Evolutionary conservation across 2,113 vertebrate genomes (phyloP).

Genomic region (Centropus bengalensis): DNA sequence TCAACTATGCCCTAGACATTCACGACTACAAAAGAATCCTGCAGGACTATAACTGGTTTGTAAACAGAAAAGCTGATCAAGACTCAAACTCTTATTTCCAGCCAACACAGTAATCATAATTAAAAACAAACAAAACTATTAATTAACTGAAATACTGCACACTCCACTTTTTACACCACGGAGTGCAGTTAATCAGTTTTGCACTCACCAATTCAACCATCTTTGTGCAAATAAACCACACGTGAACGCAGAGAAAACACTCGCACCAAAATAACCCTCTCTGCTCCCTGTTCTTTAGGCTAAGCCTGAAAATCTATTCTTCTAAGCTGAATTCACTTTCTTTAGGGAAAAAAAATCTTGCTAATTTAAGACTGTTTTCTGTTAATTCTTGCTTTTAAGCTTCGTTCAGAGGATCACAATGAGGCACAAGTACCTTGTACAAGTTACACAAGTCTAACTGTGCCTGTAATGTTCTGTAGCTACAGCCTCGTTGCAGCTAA

Average conservation of each 20-base stretch:
- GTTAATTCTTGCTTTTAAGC: neutral
- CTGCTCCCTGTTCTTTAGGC: neutral
- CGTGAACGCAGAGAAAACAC: neutral
- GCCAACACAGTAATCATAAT: neutral
- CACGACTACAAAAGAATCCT: neutral
- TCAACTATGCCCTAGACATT: neutral
- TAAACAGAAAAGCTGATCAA: neutral
- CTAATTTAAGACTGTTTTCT: neutral
- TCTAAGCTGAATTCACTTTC: neutral
- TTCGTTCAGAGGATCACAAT: neutral
- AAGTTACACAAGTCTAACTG: neutral
- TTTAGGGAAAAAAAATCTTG: neutral
- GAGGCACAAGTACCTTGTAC: neutral
- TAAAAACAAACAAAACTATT: neutral
- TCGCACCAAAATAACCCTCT: neutral
- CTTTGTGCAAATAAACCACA: neutral
- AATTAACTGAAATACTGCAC: neutral
- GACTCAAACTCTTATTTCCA: neutral
- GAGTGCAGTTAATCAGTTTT: neutral
- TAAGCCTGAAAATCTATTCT: neutral
- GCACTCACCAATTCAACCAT: neutral
- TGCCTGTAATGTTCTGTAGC: neutral
- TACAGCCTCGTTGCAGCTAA: neutral
- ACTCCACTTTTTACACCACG: neutral
- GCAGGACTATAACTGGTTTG: neutral